Percentiles rank a stretch among this genome's conserved stretches.
Evolutionary conservation across 2,888 invertebrate genomes (phyloP).

Genomic region (Cylindroiulus punctatus): DNA sequence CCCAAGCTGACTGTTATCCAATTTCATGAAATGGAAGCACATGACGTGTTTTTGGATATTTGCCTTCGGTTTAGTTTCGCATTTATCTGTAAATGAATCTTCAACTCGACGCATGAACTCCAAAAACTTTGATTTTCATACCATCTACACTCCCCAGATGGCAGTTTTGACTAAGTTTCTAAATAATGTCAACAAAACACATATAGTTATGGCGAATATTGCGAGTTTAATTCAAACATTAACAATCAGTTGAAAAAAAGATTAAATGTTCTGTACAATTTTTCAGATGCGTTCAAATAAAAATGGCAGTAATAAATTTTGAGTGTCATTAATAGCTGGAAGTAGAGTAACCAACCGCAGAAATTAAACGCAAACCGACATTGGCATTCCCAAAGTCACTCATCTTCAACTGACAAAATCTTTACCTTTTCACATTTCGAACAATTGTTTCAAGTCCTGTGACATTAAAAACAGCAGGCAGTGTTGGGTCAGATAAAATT

Average conservation of each 20-base stretch:
- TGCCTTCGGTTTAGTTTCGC: too few species aligned
- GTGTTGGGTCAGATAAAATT: neutral
- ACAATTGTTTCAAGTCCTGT: neutral
- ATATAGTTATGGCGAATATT: conserved; percentile 9
- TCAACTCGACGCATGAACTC: too few species aligned
- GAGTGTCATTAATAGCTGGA: neutral
- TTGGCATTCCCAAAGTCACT: neutral
- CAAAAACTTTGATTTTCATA: too few species aligned
- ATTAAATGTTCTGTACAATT: conserved; percentile 17
- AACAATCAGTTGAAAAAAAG: conserved; percentile 27
- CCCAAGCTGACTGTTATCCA: too few species aligned
- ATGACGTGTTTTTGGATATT: too few species aligned
- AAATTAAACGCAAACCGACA: neutral
- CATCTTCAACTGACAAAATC: neutral
- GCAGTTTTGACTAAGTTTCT: too few species aligned
- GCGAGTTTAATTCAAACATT: conserved; percentile 43
- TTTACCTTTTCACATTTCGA: neutral
- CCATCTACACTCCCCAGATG: too few species aligned
- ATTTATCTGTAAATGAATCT: too few species aligned
- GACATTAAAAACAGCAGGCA: neutral
- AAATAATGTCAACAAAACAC: neutral
- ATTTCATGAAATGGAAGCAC: too few species aligned
- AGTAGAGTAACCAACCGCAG: neutral
- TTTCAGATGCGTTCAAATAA: neutral
- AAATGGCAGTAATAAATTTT: conserved; percentile 30